Conservation (phyloP, 2,113 vertebrate genomes). For the Poeciliopsis retropinna region DNA sequence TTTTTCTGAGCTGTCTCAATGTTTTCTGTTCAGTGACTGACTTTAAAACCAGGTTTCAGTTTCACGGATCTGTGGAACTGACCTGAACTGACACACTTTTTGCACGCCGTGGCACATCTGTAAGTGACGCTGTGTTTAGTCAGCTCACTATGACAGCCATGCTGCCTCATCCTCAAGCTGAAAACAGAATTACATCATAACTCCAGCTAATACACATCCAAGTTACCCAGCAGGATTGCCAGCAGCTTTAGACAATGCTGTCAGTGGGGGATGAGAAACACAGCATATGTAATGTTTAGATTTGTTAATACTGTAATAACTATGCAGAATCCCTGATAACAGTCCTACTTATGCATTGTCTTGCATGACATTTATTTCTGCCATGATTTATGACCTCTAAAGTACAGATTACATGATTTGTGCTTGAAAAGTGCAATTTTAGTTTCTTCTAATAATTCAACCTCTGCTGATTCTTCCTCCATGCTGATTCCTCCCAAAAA, state of each 20-base stretch:
- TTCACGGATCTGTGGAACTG: not conserved
- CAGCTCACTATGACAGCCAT: constrained; percentile 17
- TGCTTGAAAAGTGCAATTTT: not conserved
- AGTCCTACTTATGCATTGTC: not conserved
- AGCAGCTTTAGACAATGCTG: constrained; percentile 54
- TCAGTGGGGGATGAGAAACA: constrained; percentile 36
- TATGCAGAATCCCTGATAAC: constrained; percentile 1
- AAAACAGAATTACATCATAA: constrained; percentile 63
- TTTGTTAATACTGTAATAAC: not conserved
- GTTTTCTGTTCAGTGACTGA: not conserved
- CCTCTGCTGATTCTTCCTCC: constrained; percentile 49
- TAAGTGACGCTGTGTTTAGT: constrained; percentile 6
- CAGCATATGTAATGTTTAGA: not conserved
- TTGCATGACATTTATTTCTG: not conserved
- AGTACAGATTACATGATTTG: not conserved
- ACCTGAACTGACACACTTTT: not conserved
- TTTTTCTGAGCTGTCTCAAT: not conserved
- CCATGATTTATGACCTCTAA: not conserved
- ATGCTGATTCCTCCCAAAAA: constrained; percentile 44
- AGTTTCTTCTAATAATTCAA: not conserved
- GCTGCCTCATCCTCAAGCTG: constrained; percentile 61
- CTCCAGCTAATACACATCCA: constrained; percentile 63
- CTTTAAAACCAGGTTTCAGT: not conserved
- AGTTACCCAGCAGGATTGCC: constrained; percentile 59
- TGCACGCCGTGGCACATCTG: not conserved